Evolutionary conservation across 2,888 invertebrate species (phyloP), one percentile per base, ranked within the genome.

Genomic region (Thelaira solivaga): DNA sequence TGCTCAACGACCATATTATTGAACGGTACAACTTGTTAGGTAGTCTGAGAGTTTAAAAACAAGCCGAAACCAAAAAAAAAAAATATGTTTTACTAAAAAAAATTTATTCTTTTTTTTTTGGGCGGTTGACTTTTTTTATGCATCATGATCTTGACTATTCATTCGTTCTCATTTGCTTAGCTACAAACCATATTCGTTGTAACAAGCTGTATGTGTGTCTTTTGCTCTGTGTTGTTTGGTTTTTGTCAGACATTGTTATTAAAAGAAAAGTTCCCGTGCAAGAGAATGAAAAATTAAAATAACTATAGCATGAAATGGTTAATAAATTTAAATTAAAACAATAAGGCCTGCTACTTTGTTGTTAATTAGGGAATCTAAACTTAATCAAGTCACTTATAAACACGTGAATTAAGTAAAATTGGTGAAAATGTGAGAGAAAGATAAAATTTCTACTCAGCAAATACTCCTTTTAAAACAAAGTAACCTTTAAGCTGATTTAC

Each of bases 1-100:
- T 73, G 62, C 26, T 72, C 71, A 76, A 18, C 65, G 61, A 76
- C 76, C 71, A 76, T 68, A 69, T 39, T 47, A 51, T 3, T 39
- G 18, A 18, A 41, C 47, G 24, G 5, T 11, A 53, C 34, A 55
- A 57, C 45, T 24, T 47, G n/a, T n/a, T n/a, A n/a, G 67, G 29
- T 29, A 26, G 29, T 59, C 26, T 55, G 55, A 6, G 29, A 49
- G 18, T 16, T 62, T 24, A n/a, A 34, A 10, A 62, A 31, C 13
- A 13, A 13, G 16, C 4, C 5, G 13, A 39, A 39, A 39, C 20
- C 18, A 11, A 39, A 64, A 55, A 72, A 31, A 13, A 1, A 71
- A 49, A 39, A 69, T 34, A 29, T 20, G 18, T 20, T 29, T 26
- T 26, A 16, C 6, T n/a, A n/a, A n/a, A n/a, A n/a, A n/a, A n/a